Conservation (phyloP, 2,113 vertebrate genomes). For the Oncorhynchus masou region DNA sequence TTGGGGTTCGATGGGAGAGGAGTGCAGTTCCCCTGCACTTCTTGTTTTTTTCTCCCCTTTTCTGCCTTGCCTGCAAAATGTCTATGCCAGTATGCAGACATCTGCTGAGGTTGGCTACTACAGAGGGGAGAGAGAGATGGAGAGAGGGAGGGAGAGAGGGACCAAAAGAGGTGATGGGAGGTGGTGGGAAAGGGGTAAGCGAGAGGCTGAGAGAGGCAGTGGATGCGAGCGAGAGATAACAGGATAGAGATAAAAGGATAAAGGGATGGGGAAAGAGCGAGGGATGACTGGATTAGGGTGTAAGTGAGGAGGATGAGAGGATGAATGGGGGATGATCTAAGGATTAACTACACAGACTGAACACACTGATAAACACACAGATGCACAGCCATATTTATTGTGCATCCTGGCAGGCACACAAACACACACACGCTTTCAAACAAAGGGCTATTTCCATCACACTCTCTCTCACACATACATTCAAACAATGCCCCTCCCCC, state of each 20-base stretch:
- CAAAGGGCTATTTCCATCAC: constrained; percentile 15
- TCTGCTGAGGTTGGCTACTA: constrained; percentile 64
- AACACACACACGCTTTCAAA: constrained; percentile 23
- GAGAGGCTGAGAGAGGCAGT: constrained; percentile 12
- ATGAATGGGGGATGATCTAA: constrained; percentile 73
- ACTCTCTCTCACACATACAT: constrained; percentile 13
- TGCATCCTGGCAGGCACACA: not conserved
- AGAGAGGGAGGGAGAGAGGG: not conserved
- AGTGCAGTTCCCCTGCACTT: constrained; percentile 66
- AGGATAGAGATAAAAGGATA: constrained; percentile 72
- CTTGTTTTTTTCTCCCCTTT: not conserved
- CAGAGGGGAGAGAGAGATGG: not conserved
- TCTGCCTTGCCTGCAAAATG: constrained; percentile 60
- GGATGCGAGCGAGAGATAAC: constrained; percentile 63
- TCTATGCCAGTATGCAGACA: constrained; percentile 70
- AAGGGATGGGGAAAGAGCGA: constrained; percentile 45
- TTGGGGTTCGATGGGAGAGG: constrained; percentile 49
- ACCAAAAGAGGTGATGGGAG: constrained; percentile 38
- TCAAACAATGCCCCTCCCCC: constrained; percentile 31
- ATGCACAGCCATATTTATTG: constrained; percentile 38
- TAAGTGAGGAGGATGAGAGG: constrained; percentile 73
- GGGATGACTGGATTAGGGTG: constrained; percentile 71
- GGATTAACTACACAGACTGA: constrained; percentile 66
- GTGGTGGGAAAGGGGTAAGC: constrained; percentile 17
- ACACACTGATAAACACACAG: constrained; percentile 57